A percentile compares a stretch with the other conserved stretches of the same genome.
Evolutionary conservation across 2,113 vertebrate genomes (phyloP).

Genomic region (Semnopithecus entellus): DNA sequence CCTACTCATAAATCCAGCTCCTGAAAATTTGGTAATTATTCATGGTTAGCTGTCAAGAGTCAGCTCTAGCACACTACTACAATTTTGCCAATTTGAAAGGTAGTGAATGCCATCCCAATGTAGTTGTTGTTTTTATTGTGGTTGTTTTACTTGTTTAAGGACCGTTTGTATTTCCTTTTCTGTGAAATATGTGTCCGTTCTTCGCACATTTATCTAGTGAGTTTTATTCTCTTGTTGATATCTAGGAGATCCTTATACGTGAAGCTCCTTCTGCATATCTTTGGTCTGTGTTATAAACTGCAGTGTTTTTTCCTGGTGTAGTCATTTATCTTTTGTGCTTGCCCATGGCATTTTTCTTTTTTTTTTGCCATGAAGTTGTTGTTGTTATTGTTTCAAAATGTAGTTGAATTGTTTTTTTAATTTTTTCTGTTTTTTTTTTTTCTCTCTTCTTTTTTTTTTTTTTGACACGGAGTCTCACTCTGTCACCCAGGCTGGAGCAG

Average conservation of each 20-base stretch:
- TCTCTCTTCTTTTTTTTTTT: not conserved
- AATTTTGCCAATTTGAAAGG: rapidly evolving
- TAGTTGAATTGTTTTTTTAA: not conserved
- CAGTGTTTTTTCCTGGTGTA: not conserved
- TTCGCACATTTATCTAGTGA: not conserved
- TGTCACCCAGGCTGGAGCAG: no score
- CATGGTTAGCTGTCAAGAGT: not conserved
- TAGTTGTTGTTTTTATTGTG: not conserved
- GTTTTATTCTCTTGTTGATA: not conserved
- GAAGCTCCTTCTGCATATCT: not conserved
- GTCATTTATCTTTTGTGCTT: not conserved
- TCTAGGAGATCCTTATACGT: not conserved
- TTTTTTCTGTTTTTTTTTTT: not conserved
- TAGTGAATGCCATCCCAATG: not conserved
- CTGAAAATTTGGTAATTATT: not conserved
- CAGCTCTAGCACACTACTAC: not conserved
- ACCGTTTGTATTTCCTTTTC: not conserved
- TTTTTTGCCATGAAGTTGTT: not conserved
- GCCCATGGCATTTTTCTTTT: not conserved
- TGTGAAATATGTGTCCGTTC: not conserved
- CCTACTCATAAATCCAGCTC: not conserved
- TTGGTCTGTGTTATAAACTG: not conserved
- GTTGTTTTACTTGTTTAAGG: not conserved
- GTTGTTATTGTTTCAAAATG: not conserved
- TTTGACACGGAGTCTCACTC: no score